Evolutionary conservation across 1,140 invertebrate species (phyloP).

Genomic region (Melipona quadrifasciata): DNA sequence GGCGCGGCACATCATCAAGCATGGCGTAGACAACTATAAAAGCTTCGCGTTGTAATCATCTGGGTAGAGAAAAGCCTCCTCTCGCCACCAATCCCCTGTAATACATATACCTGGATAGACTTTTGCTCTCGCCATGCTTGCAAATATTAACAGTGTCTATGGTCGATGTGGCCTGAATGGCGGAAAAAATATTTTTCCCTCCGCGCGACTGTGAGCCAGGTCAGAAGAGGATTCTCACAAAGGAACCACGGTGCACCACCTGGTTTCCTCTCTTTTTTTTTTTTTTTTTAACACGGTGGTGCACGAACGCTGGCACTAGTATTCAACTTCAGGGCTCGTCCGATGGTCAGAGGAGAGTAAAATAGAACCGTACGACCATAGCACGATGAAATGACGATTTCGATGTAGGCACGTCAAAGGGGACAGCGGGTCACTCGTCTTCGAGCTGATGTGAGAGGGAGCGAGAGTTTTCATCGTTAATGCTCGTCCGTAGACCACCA

Average conservation of each 20-base stretch:
- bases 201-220: background rate
- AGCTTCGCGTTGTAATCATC: slow-evolving; percentile 3
- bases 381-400: slow-evolving; percentile 11
- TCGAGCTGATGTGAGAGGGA: background rate
- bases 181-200: slow-evolving; percentile 12
- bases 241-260: background rate
- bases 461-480: background rate
- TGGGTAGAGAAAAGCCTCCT: background rate
- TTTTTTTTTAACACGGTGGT: background rate
- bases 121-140: background rate
- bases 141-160: slow-evolving; percentile 19
- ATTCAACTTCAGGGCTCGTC: background rate
- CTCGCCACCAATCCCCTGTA: background rate
- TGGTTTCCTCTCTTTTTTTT: background rate
- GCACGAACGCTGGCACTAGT: background rate
- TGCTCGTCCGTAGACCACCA: background rate
- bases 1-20: background rate
- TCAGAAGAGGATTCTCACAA: slow-evolving; percentile 4
- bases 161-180: background rate
- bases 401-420: slow-evolving; percentile 2
- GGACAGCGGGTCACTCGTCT: background rate
- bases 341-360: slow-evolving; percentile 8
- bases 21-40: background rate
- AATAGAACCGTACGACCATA: background rate
- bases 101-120: background rate